Evolutionary conservation across 2,113 vertebrate genomes (phyloP).

Genomic region (Labeo catla): DNA sequence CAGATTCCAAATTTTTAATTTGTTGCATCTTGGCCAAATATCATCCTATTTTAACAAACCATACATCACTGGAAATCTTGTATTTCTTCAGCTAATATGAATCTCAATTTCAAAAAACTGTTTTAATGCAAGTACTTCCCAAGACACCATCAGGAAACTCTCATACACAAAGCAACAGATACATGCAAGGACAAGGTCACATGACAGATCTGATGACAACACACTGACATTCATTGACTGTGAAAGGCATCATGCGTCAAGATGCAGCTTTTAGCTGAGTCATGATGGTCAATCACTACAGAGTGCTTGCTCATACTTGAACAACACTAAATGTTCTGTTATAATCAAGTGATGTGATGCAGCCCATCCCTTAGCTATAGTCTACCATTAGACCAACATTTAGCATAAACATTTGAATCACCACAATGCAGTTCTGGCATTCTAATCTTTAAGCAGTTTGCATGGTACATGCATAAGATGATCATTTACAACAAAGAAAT

Average conservation of each 20-base stretch:
- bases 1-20: too few relatives aligned
- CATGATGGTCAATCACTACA: neutral
- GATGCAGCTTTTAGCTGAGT: neutral
- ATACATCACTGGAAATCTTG: too few relatives aligned
- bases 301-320: neutral
- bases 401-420: neutral
- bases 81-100: too few relatives aligned
- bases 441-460: neutral
- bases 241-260: conserved; percentile 8
- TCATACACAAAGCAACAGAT: neutral
- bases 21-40: too few relatives aligned
- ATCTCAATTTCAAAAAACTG: too few relatives aligned
- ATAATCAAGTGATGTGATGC: neutral
- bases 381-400: neutral
- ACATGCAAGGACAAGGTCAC: neutral
- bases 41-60: too few relatives aligned
- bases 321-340: neutral
- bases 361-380: neutral
- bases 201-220: neutral
- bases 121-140: neutral
- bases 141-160: neutral
- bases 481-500: neutral
- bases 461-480: neutral
- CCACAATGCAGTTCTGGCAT: neutral
- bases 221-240: neutral